Evolutionary conservation across 2,113 vertebrate species (phyloP).

Genomic region (Pelecanoides urinatrix): DNA sequence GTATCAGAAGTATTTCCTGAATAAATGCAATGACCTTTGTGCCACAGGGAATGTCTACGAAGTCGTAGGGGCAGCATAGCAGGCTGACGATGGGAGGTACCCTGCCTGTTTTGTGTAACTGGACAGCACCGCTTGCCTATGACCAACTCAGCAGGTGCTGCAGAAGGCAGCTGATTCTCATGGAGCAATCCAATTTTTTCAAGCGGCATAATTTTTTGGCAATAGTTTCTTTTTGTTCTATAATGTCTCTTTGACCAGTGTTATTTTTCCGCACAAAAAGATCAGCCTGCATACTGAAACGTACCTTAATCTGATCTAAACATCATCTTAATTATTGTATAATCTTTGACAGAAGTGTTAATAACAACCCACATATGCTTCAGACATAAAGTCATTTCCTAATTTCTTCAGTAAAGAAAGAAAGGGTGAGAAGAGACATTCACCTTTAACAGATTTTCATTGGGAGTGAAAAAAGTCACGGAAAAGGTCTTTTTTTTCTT

Average conservation of each 20-base stretch:
- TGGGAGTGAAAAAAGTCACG: neutral
- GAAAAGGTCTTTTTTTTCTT: neutral
- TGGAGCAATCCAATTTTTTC: neutral
- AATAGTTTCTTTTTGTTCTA: neutral
- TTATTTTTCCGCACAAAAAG: neutral
- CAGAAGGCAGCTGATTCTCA: neutral
- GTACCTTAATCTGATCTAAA: neutral
- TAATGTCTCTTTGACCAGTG: neutral
- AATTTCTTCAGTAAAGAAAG: neutral
- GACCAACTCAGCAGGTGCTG: neutral
- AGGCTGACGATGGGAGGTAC: neutral
- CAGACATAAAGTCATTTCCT: neutral
- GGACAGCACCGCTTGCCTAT: neutral
- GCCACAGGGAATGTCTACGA: neutral
- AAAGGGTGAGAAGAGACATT: neutral
- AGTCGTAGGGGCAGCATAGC: rapidly evolving
- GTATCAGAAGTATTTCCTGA: neutral
- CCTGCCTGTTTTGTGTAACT: neutral
- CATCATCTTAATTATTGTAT: neutral
- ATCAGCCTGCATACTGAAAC: neutral
- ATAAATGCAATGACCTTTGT: neutral
- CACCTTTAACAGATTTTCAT: neutral
- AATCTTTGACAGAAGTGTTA: neutral
- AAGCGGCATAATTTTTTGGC: neutral
- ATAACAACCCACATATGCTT: neutral